A percentile compares a stretch with the other conserved stretches of the same genome.
Conservation (phyloP, 2,113 vertebrate genomes). For the Balaeniceps rex region DNA sequence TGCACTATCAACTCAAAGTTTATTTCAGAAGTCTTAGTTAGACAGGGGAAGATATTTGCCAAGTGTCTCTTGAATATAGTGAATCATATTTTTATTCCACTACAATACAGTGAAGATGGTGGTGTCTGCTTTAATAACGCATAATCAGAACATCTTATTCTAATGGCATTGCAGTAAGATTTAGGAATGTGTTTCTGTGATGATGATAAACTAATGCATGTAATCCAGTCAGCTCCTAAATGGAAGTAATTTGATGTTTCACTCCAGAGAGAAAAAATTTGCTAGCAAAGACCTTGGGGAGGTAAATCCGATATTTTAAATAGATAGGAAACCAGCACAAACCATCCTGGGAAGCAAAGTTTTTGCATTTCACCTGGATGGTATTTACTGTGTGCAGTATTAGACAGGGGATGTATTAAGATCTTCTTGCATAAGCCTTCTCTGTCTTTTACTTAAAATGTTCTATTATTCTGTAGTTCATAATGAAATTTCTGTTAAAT, state of each 20-base stretch:
- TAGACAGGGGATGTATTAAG: not conserved
- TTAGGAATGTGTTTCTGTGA: not conserved
- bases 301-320: not conserved
- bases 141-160: not conserved
- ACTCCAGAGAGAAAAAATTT: not conserved
- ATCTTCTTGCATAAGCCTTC: not conserved
- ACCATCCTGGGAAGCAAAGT: not conserved
- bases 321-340: not conserved
- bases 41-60: not conserved
- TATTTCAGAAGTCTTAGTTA: not conserved
- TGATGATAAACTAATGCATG: not conserved
- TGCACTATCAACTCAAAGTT: not conserved
- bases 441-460: not conserved
- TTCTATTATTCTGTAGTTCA: not conserved
- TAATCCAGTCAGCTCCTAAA: not conserved
- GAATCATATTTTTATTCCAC: not conserved
- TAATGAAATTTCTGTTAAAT: not conserved
- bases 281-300: not conserved
- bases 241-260: not conserved
- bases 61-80: not conserved
- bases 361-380: not conserved
- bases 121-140: slow-evolving; percentile 6
- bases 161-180: not conserved
- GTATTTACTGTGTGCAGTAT: not conserved
- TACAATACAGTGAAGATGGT: not conserved